These are phyloP conservation scores for Oostethus manadensis DNA, from an alignment of 2,113 vertebrate genomes.

Conservation along the genomic window DNA sequence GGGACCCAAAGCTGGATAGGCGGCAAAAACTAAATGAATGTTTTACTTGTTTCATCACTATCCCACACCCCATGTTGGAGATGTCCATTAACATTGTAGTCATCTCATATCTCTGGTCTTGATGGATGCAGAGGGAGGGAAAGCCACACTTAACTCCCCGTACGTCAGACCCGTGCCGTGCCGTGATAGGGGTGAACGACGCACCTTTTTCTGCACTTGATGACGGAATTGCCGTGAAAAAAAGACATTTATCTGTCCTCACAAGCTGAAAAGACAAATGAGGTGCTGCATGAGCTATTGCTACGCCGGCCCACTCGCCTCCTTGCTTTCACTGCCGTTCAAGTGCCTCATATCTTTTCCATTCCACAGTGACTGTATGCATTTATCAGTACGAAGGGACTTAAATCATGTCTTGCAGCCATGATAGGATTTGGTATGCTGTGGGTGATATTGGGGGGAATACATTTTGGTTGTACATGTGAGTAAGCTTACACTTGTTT, in stretches of 20 bases:
- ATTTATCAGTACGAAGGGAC: conserved; percentile 54
- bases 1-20: not conserved
- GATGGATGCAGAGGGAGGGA: conserved; percentile 42
- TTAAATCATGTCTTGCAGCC: conserved; percentile 57
- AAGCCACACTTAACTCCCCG: conserved; percentile 47
- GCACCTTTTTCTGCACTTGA: conserved; percentile 55
- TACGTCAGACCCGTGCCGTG: conserved; percentile 32
- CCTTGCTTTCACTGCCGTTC: conserved; percentile 50
- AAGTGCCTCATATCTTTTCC: conserved; percentile 59
- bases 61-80: conserved; percentile 18
- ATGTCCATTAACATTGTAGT: conserved; percentile 26
- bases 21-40: conserved; percentile 9
- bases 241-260: conserved; percentile 67
- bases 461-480: conserved; percentile 35
- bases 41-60: conserved; percentile 35
- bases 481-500: conserved; percentile 2
- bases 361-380: conserved; percentile 53
- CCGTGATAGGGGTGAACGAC: conserved; percentile 47
- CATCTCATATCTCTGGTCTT: conserved; percentile 47
- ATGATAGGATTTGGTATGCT: conserved; percentile 52
- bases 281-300: conserved; percentile 51
- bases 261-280: conserved; percentile 49
- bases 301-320: conserved; percentile 24
- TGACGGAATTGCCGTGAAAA: conserved; percentile 62
- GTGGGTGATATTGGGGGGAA: conserved; percentile 48